Percentiles rank a stretch among this genome's conserved stretches.
Evolutionary conservation across 2,888 invertebrate genomes (phyloP).

Genomic region (Apoderus coryli): DNA sequence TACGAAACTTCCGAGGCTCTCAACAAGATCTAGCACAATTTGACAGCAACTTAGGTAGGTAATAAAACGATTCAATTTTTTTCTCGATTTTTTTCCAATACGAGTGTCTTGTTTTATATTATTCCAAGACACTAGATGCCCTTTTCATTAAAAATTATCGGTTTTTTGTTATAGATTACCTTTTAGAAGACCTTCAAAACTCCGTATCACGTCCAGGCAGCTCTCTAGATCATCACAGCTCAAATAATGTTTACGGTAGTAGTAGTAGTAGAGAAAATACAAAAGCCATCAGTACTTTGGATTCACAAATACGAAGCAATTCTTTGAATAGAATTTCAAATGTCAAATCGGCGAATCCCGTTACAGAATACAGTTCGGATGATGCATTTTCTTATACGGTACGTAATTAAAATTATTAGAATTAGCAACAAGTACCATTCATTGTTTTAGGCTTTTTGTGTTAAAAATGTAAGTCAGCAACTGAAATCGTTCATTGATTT

Average conservation of each 20-base stretch:
- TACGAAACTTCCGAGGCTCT: conserved; percentile 24
- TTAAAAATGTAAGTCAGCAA: no score
- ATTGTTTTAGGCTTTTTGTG: no score
- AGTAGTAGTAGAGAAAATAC: conserved; percentile 23
- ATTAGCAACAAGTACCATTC: no score
- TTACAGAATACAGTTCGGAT: conserved; percentile 30
- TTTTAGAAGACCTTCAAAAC: conserved; percentile 32
- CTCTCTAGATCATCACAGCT: conserved; percentile 24
- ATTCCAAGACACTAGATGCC: no score
- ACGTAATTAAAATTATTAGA: conserved; percentile 12
- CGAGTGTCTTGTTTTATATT: no score
- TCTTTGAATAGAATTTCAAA: conserved; percentile 27
- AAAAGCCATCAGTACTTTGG: conserved; percentile 19
- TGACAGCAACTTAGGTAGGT: conserved; percentile 31
- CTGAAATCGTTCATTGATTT: no score
- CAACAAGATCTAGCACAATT: conserved; percentile 29
- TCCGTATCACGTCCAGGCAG: conserved; percentile 31
- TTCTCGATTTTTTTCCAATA: neutral
- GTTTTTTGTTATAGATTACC: conserved; percentile 25
- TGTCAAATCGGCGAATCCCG: conserved; percentile 28
- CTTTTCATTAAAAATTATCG: no score
- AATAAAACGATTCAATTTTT: neutral
- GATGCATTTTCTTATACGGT: conserved; percentile 30
- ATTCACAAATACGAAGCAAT: conserved; percentile 22
- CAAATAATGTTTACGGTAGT: conserved; percentile 14